A percentile compares a stretch with the other conserved stretches of the same genome.
These are phyloP conservation scores for Gymnocephalus cernua DNA, from an alignment of 2,113 vertebrate genomes.

Conservation along the genomic window DNA sequence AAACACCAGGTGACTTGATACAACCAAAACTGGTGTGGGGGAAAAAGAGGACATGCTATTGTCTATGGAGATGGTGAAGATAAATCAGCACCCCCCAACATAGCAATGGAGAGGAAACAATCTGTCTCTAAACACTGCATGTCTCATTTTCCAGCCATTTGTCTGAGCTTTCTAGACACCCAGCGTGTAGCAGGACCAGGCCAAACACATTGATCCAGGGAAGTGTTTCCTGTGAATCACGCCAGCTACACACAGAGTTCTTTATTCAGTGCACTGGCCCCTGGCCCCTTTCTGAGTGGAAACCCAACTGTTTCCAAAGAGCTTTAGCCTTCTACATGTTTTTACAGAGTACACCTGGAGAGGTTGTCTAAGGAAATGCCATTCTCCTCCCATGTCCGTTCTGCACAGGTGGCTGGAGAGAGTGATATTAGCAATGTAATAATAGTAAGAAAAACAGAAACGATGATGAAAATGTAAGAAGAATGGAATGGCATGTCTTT, in stretches of 20 bases:
- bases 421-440: not conserved
- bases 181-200: slow-evolving; percentile 65
- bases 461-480: not conserved
- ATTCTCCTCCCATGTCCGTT: slow-evolving; percentile 5
- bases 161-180: slow-evolving; percentile 67
- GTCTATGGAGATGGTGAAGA: slow-evolving; percentile 53
- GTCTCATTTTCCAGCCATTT: slow-evolving; percentile 74
- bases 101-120: slow-evolving; percentile 42
- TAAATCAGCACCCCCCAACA: slow-evolving; percentile 39
- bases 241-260: slow-evolving; percentile 60
- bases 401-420: slow-evolving; percentile 12
- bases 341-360: slow-evolving; percentile 26
- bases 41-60: slow-evolving; percentile 39
- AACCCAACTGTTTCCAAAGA: slow-evolving; percentile 53
- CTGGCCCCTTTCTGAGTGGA: slow-evolving; percentile 46
- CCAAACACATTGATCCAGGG: slow-evolving; percentile 76
- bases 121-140: slow-evolving; percentile 61
- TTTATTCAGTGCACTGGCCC: slow-evolving; percentile 54
- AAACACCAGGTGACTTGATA: slow-evolving; percentile 39
- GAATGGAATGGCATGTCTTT: not conserved
- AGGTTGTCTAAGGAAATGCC: slow-evolving; percentile 19
- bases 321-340: slow-evolving; percentile 42
- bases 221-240: slow-evolving; percentile 69
- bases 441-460: not conserved
- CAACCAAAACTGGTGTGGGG: slow-evolving; percentile 29